These are phyloP conservation scores for Tragelaphus oryx DNA, from an alignment of 2,797 vertebrate species.

Conservation along the genomic window DNA sequence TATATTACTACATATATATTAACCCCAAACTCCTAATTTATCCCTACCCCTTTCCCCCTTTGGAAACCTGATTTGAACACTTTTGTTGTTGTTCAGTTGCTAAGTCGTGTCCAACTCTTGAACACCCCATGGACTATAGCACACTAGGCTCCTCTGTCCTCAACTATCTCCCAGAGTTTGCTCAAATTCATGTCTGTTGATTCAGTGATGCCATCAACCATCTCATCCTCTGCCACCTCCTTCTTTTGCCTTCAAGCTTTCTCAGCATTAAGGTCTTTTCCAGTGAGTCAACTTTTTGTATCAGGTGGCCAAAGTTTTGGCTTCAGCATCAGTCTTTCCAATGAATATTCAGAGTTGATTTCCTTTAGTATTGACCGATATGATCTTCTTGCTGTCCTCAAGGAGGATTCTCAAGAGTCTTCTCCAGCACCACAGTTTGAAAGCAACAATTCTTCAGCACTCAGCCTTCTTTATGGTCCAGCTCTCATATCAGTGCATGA, in stretches of 20 bases:
- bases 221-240: background rate
- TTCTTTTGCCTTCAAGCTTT: background rate
- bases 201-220: background rate
- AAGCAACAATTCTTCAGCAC: background rate
- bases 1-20: background rate
- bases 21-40: background rate
- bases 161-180: background rate
- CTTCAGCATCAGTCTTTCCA: background rate
- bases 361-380: accelerated
- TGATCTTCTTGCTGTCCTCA: background rate
- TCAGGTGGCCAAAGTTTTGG: background rate
- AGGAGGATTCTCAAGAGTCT: background rate
- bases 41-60: background rate
- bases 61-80: background rate
- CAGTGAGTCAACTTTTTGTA: background rate
- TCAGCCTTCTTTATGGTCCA: background rate
- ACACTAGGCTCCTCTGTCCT: background rate
- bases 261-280: background rate
- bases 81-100: accelerated
- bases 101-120: background rate
- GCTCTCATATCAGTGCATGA: background rate
- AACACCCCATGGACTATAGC: background rate
- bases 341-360: background rate
- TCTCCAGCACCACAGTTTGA: background rate
- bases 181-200: background rate